These are phyloP conservation scores for Actias luna DNA, from an alignment of 2,888 invertebrate genomes.

Conservation along the genomic window DNA sequence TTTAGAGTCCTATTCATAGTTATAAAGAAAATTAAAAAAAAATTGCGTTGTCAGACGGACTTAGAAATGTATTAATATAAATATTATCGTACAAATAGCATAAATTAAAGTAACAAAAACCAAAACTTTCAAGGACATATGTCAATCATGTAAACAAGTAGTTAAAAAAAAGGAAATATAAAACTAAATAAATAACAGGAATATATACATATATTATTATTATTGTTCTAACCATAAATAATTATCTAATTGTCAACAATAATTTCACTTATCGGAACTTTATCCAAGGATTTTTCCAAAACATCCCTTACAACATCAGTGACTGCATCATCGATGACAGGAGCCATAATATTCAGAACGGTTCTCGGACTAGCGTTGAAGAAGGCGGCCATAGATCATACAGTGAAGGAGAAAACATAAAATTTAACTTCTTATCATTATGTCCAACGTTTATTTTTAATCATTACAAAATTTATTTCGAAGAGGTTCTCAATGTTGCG, in stretches of 20 bases:
- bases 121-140: neutral
- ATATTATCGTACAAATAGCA: too few relatives aligned
- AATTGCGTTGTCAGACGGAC: too few relatives aligned
- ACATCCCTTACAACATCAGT: neutral
- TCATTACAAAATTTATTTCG: too few relatives aligned
- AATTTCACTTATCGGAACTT: neutral
- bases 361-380: neutral
- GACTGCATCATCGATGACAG: neutral
- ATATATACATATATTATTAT: neutral
- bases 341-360: neutral
- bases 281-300: neutral
- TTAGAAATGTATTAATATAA: too few relatives aligned
- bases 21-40: too few relatives aligned
- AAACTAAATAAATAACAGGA: neutral
- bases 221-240: too few relatives aligned
- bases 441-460: too few relatives aligned
- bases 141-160: neutral
- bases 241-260: neutral
- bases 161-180: neutral
- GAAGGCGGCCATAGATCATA: neutral
- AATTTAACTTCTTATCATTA: too few relatives aligned
- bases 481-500: too few relatives aligned
- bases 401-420: neutral
- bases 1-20: too few relatives aligned
- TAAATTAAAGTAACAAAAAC: too few relatives aligned